Base-by-base conservation (phyloP, 1,140 invertebrate genomes). In the Sycobia sp. region DNA sequence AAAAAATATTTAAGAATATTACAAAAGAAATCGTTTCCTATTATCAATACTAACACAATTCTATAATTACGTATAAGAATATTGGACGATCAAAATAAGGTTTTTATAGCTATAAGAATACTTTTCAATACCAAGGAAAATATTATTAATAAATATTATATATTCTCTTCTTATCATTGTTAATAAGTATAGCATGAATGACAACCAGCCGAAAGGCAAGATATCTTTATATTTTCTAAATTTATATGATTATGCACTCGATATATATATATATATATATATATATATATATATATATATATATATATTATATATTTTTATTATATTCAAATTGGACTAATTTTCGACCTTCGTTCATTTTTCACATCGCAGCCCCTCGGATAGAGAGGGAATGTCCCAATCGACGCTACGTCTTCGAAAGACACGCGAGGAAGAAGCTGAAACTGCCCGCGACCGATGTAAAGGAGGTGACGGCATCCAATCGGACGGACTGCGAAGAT, bases 401-500 rank as follows among this genome's bases (percentile, higher is more conserved):
- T 65, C 82, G 93, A 18, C 85, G 91, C 44, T 95, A 95, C 74
- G 90, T 94, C 3, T 94, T 94, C 71, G 93, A 95, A 76, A 83
- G 93, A 65, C 91, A 94, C 72, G 89, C 92, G 1, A 84, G 91
- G 1, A 93, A 93, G 73, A 92, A 91, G 66, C 73, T 93, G 41
- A 92, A 92, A 72, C 81, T 93, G 32, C 88, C 90, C 13, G 76
- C 87, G 36, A 87, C 89, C 9, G 91, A 93, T 73, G 82, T 92
- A 4, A 93, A 92, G 74, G 91, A 94, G 80, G 83, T 88, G 9
- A 89, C 89, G 46, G 88, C 91, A 0, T 84, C 88, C 1, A 95
- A 95, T 77, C 84, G 92, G 54, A 94, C 90, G 3, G 92, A 95
- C 70, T 96, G 94, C 68, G 92, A 95, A 78, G 92, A 95, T 71